phyloP scores from a whole-genome alignment of 2,113 vertebrate genomes.

The Anguilla rostrata region DNA sequence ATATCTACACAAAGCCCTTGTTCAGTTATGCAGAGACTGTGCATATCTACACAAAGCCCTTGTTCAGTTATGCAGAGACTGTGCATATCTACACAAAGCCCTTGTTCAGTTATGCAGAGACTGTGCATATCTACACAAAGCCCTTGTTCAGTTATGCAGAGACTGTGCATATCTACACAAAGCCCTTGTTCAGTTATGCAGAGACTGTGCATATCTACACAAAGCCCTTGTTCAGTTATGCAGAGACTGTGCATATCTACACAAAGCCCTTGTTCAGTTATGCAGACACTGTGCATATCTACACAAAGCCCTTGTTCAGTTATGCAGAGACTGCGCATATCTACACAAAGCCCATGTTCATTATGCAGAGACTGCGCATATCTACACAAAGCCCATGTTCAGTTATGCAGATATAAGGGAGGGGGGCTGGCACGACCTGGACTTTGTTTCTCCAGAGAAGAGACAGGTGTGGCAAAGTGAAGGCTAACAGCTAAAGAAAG shows the following conservation, averaged over 20 bases:
- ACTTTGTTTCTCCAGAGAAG: too few species aligned
- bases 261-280: constrained; percentile 49
- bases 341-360: too few species aligned
- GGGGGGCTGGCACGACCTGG: not conserved
- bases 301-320: too few species aligned
- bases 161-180: not conserved
- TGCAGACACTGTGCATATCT: too few species aligned
- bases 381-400: too few species aligned
- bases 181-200: too few species aligned
- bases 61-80: too few species aligned
- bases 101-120: constrained; percentile 38
- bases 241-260: constrained; percentile 19
- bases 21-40: constrained; percentile 13
- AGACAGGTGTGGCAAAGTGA: too few species aligned
- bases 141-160: constrained; percentile 2
- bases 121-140: too few species aligned
- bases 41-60: too few species aligned
- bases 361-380: not conserved
- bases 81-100: constrained; percentile 42
- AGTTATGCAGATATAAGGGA: constrained; percentile 20
- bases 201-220: constrained; percentile 27
- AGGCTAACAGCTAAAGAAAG: too few species aligned
- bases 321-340: constrained; percentile 11
- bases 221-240: constrained; percentile 47
- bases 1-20: too few species aligned